Percentiles rank a stretch among this genome's conserved stretches.
Evolutionary conservation across 2,888 invertebrate genomes (phyloP).

Genomic region (Cancer borealis): DNA sequence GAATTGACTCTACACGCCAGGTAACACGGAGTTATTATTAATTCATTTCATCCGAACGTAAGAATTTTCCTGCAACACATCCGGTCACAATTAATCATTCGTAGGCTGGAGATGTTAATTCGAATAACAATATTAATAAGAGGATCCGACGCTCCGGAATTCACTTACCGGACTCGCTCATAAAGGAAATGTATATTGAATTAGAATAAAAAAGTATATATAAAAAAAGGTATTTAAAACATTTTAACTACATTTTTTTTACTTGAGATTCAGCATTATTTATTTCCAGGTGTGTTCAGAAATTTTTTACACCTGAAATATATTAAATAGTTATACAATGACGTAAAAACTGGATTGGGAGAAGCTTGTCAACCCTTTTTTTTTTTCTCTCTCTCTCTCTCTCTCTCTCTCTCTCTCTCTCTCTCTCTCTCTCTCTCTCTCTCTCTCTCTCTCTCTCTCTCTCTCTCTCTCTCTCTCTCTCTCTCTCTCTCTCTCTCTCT

Average conservation of each 20-base stretch:
- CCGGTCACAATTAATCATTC: conserved; percentile 32
- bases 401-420: conserved; percentile 11
- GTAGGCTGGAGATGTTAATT: conserved; percentile 31
- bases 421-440: not conserved
- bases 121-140: conserved; percentile 7
- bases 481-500: conserved; percentile 3
- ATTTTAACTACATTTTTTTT: no score
- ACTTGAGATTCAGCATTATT: no score
- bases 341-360: no score
- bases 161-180: not conserved
- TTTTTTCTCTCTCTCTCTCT: not conserved
- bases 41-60: not conserved
- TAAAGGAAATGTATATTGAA: not conserved
- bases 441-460: conserved; percentile 11
- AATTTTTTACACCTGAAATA: not conserved
- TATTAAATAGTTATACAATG: not conserved
- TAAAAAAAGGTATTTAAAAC: no score
- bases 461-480: conserved; percentile 11
- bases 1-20: not conserved
- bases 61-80: not conserved
- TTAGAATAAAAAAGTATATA: not conserved
- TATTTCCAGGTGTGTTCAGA: no score
- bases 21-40: not conserved
- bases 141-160: conserved; percentile 26
- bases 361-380: not conserved